A percentile compares a stretch with the other conserved stretches of the same genome.
These are phyloP conservation scores for Neolamprologus multifasciatus DNA, from an alignment of 2,797 vertebrate genomes.

Conservation along the genomic window DNA sequence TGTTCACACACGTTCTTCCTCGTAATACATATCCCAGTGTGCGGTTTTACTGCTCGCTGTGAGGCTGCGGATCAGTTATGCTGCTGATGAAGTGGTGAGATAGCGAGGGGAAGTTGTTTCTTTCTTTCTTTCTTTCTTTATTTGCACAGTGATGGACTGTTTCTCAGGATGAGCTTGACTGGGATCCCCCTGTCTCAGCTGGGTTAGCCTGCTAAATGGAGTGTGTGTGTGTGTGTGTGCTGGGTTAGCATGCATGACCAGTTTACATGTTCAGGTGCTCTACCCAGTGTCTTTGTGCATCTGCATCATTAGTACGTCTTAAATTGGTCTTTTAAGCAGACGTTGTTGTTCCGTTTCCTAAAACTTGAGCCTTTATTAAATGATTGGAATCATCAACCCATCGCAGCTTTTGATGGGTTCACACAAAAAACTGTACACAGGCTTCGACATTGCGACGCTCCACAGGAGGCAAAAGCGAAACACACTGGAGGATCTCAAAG, in stretches of 20 bases:
- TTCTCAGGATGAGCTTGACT: background rate
- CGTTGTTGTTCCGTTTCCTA: rapidly evolving
- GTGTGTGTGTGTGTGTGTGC: background rate
- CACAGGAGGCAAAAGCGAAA: background rate
- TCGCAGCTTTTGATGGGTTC: background rate
- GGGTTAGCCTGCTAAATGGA: background rate
- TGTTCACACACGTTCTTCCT: background rate
- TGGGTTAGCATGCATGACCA: background rate
- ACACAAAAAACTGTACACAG: background rate
- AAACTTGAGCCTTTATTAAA: background rate
- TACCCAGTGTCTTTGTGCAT: background rate
- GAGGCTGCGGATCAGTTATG: background rate
- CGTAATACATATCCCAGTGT: background rate
- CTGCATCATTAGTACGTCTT: background rate
- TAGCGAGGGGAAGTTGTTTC: background rate
- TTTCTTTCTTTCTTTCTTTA: background rate
- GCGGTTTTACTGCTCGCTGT: rapidly evolving
- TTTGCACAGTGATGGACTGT: background rate
- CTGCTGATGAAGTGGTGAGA: background rate
- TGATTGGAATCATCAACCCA: background rate
- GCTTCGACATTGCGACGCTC: rapidly evolving
- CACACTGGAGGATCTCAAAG: background rate
- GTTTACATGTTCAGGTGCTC: background rate
- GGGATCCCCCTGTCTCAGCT: background rate
- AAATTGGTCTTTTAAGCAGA: background rate